Evolutionary conservation across 2,113 vertebrate genomes (phyloP).

Genomic region (Indicator maculatus): DNA sequence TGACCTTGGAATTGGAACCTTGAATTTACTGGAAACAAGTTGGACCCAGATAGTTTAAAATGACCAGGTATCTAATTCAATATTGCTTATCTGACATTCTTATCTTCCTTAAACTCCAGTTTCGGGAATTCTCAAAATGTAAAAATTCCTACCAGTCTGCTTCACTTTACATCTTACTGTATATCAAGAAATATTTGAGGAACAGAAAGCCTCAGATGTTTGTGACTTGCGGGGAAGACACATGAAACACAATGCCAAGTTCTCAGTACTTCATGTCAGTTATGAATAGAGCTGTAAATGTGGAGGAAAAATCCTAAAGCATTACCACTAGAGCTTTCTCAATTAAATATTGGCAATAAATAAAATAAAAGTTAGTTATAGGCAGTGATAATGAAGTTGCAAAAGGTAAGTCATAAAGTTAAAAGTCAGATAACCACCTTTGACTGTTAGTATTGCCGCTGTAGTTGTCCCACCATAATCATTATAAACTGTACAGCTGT

Average conservation of each 20-base stretch:
- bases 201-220: not conserved
- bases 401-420: slow-evolving; percentile 71
- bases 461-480: slow-evolving; percentile 79
- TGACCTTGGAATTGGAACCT: not conserved
- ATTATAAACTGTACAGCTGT: slow-evolving; percentile 83
- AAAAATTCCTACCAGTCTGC: not conserved
- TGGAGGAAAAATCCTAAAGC: not conserved
- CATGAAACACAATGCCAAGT: not conserved
- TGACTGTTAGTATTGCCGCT: slow-evolving; percentile 84
- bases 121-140: not conserved
- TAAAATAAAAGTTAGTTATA: not conserved
- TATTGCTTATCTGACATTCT: not conserved
- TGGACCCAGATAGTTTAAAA: not conserved
- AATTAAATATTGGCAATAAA: not conserved
- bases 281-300: slow-evolving; percentile 42
- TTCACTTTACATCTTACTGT: not conserved
- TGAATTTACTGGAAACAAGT: not conserved
- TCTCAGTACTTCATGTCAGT: not conserved
- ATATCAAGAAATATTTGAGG: not conserved
- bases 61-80: not conserved
- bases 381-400: slow-evolving; percentile 31
- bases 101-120: not conserved
- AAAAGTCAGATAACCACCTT: slow-evolving; percentile 86
- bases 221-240: not conserved
- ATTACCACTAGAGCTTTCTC: not conserved